Evolutionary conservation across 2,797 vertebrate species (phyloP).

Genomic region (Spatula versicolor): DNA sequence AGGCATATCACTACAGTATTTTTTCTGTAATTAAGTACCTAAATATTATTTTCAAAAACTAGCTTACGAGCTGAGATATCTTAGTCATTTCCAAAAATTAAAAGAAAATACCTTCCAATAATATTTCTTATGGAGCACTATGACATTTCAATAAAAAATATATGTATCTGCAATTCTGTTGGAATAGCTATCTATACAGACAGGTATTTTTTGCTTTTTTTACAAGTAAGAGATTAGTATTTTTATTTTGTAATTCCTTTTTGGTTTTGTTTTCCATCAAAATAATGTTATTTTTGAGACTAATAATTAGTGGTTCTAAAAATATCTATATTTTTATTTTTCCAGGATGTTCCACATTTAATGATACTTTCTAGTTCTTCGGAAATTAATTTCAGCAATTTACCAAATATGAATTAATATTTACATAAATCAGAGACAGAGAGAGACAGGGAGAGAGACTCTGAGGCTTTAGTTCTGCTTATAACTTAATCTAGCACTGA

Average conservation of each 20-base stretch:
- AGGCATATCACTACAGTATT: background rate
- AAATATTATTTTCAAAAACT: background rate
- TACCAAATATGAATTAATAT: background rate
- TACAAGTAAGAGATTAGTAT: background rate
- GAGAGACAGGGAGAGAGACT: background rate
- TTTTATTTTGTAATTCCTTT: conserved; percentile 47
- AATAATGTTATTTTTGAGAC: background rate
- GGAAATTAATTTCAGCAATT: background rate
- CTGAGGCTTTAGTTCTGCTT: background rate
- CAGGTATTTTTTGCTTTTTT: conserved; percentile 24
- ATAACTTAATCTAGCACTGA: background rate
- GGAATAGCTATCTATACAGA: conserved; percentile 5
- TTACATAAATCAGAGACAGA: background rate
- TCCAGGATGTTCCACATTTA: background rate
- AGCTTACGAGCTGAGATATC: background rate
- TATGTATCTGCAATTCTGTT: background rate
- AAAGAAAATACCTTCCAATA: background rate
- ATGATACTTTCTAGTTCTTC: background rate
- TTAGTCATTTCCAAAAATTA: background rate
- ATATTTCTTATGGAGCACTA: background rate
- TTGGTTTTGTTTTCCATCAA: conserved; percentile 32
- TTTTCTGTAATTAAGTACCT: background rate
- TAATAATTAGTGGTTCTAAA: background rate
- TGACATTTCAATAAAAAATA: background rate
- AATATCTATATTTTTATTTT: background rate